Conservation (phyloP, 2,888 invertebrate species). For the Cyaniris semiargus region DNA sequence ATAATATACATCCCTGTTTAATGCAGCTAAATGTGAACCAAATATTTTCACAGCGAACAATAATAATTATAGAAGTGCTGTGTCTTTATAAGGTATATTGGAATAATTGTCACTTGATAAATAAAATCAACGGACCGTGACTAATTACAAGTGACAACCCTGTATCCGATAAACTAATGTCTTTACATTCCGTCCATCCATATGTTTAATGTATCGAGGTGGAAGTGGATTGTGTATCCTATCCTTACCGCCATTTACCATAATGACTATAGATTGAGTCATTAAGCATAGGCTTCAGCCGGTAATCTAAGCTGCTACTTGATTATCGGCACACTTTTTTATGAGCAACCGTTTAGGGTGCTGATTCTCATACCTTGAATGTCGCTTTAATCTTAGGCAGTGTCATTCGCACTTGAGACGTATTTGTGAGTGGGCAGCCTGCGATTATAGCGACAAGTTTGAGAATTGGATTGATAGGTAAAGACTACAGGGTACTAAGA, state of each 20-base stretch:
- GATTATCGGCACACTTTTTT: neutral
- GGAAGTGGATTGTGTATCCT: conserved; percentile 15
- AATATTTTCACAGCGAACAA: too few relatives aligned
- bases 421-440: too few relatives aligned
- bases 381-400: too few relatives aligned
- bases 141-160: neutral
- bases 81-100: neutral
- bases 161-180: conserved; percentile 11
- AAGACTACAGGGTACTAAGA: too few relatives aligned
- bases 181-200: conserved; percentile 18
- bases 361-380: too few relatives aligned
- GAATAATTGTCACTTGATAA: too few relatives aligned
- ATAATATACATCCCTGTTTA: too few relatives aligned
- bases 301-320: neutral
- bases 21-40: too few relatives aligned
- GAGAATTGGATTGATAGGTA: too few relatives aligned
- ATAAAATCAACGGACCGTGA: too few relatives aligned
- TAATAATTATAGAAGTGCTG: neutral
- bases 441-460: too few relatives aligned
- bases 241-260: conserved; percentile 18
- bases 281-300: neutral
- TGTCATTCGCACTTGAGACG: too few relatives aligned
- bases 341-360: neutral
- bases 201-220: conserved; percentile 25
- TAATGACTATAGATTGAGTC: neutral